Conservation (phyloP, 2,113 vertebrate genomes). For the Myodes glareolus region DNA sequence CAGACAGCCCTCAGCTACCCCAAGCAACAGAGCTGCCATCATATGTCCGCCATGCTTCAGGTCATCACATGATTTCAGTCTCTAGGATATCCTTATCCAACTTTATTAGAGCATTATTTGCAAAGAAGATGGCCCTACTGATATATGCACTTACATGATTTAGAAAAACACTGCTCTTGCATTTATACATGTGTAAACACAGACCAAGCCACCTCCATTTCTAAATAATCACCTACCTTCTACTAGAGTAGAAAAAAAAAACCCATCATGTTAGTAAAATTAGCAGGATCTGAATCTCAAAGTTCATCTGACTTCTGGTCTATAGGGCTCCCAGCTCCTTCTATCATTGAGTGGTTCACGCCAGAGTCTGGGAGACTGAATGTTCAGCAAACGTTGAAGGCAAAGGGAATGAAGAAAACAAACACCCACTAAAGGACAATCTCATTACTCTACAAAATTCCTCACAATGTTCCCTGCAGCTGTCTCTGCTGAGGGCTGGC, state of each 20-base stretch:
- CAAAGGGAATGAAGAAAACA: background rate
- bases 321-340: background rate
- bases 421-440: background rate
- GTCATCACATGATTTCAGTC: background rate
- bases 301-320: background rate
- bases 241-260: background rate
- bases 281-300: background rate
- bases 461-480: rapidly evolving
- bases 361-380: background rate
- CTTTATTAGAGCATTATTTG: background rate
- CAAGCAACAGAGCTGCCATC: background rate
- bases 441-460: background rate
- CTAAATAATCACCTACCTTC: constrained; percentile 12
- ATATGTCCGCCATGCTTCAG: background rate
- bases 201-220: background rate
- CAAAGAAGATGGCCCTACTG: background rate
- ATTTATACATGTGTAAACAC: background rate
- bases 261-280: background rate
- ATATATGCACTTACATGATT: background rate
- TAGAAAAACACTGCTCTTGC: background rate
- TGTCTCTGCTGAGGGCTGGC: rapidly evolving
- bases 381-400: background rate
- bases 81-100: background rate
- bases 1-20: background rate
- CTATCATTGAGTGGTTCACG: background rate